Evolutionary conservation across 2,113 vertebrate species (phyloP).

Genomic region (Thermophis baileyi): DNA sequence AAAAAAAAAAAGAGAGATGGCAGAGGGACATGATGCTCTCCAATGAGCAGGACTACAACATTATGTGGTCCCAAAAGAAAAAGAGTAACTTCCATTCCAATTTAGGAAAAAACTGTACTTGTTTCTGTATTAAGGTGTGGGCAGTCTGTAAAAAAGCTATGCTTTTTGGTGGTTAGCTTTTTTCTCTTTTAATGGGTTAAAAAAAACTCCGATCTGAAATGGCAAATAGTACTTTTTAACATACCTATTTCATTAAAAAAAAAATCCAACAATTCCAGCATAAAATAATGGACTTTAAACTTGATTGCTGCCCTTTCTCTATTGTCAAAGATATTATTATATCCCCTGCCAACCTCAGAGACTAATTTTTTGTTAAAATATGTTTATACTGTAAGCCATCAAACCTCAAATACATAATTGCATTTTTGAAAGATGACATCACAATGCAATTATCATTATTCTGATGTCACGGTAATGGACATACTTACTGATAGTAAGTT

Average conservation of each 20-base stretch:
- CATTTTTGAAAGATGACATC: background rate
- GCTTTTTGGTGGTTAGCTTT: background rate
- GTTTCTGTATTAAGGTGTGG: background rate
- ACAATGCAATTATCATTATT: background rate
- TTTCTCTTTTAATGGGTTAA: background rate
- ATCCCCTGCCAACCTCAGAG: background rate
- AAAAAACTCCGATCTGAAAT: background rate
- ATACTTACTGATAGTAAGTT: background rate
- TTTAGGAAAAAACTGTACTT: background rate
- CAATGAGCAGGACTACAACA: background rate
- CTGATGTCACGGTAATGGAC: background rate
- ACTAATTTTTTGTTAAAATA: background rate
- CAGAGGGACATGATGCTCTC: background rate
- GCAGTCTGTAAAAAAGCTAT: background rate
- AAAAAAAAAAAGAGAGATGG: background rate
- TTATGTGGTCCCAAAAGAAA: background rate
- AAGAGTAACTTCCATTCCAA: background rate
- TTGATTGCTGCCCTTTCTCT: background rate
- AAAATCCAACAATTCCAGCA: background rate
- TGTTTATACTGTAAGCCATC: background rate
- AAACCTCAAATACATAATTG: background rate
- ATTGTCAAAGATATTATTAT: background rate
- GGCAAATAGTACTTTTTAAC: background rate
- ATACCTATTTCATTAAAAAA: background rate
- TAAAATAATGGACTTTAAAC: background rate